phyloP scores from a whole-genome alignment of 1,140 invertebrate species.

The Drosophila mojavensis region DNA sequence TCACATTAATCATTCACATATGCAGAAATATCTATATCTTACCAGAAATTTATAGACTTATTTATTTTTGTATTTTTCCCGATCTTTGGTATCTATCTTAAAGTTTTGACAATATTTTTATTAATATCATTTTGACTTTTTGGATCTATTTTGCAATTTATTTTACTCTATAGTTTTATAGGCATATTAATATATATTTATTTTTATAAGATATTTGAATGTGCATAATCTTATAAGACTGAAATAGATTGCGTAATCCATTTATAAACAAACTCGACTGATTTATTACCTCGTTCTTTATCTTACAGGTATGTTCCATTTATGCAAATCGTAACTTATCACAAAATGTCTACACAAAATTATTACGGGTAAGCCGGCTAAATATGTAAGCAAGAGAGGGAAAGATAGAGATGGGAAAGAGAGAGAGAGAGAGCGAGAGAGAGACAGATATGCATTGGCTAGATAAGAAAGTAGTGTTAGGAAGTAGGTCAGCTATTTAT shows the following conservation, averaged over 20 bases:
- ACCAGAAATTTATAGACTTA: too few species aligned
- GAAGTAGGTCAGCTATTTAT: background rate
- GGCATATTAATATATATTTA: background rate
- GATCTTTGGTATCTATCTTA: too few species aligned
- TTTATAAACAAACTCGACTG: conserved; percentile 22
- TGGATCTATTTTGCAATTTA: too few species aligned
- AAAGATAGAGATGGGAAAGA: conserved; percentile 1
- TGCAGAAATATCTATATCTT: too few species aligned
- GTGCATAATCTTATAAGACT: background rate
- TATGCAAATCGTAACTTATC: conserved; percentile 44
- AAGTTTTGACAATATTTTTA: too few species aligned
- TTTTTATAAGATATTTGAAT: background rate
- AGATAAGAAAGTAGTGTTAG: background rate
- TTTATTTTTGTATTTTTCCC: too few species aligned
- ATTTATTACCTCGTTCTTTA: conserved; percentile 33
- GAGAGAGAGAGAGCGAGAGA: background rate
- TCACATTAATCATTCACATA: too few species aligned
- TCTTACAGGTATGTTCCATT: conserved; percentile 44
- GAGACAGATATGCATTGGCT: background rate
- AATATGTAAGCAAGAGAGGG: background rate
- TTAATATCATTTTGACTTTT: too few species aligned
- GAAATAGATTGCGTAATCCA: background rate
- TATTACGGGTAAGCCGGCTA: conserved; percentile 58
- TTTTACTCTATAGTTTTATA: too few species aligned
- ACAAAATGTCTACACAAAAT: conserved; percentile 16